Base-by-base conservation (phyloP, 2,797 vertebrate genomes). In the Hypotaenidia okinawae region DNA sequence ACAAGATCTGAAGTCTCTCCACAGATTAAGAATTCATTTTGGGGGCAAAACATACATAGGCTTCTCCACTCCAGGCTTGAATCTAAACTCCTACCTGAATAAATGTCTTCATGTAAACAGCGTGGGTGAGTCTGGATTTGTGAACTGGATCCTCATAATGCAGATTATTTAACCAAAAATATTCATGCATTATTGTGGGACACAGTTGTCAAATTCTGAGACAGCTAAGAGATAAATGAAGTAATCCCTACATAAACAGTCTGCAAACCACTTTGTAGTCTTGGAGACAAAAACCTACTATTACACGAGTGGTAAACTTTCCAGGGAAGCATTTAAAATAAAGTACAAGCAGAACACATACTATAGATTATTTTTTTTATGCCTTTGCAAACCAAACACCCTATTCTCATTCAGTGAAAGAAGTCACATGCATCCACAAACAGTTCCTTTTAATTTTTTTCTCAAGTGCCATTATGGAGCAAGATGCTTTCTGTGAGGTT, bases 191-290 rank as follows among this genome's bases (percentile, higher is more conserved):
- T 90, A 58, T 43, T 35, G 28, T 25, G 54, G 49, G 69, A 80
- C 17, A 55, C 24, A 39, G 51, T 51, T 66, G 66, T 72, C 80
- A 94, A 49, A 72, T 73, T 93, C 54, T 22, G 41, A 78, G 72
- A 80, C 66, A 77, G 11, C 55, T 81, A 33, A 59, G 79, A 84
- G 41, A 84, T 74, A 88, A 81, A 89, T 72, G 64, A 74, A 76
- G 33, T 52, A 95, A 94, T 75, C 52, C 67, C 86, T 87, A 72
- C 54, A 72, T 69, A 89, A 93, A 85, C 62, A 84, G 16, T 45
- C 57, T 89, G 35, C 39, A 84, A 96, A 91, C 39, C 66, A 81
- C 69, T 86, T 51, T 2, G 13, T 55, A 83, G 89, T 92, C 79
- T 90, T 82, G 32, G 35, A 87, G 78, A 92, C 63, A 90, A 94